Conservation (phyloP, 1,140 invertebrate species). For the Solenopsis fugax region DNA sequence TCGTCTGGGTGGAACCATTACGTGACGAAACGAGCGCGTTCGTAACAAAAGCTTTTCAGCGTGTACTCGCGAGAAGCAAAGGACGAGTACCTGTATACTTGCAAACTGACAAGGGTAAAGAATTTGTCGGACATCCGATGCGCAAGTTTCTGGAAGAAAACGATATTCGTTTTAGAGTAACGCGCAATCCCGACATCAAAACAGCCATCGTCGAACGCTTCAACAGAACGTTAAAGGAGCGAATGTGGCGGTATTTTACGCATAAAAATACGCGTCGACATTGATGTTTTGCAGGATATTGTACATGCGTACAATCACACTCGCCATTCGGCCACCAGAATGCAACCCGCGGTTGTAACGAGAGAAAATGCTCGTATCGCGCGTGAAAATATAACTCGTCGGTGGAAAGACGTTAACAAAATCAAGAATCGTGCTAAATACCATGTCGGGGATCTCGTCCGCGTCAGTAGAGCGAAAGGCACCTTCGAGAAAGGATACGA, state of each 20-base stretch:
- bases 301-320: not conserved
- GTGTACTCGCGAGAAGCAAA: not conserved
- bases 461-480: not conserved
- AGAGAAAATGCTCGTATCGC: not conserved
- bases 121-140: not conserved
- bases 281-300: slow-evolving; percentile 4
- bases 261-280: not conserved
- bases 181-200: too few relatives aligned
- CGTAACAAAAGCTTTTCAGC: not conserved
- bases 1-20: not conserved
- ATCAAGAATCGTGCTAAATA: not conserved
- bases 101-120: not conserved
- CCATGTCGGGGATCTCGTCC: not conserved
- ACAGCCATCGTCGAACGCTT: too few relatives aligned
- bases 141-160: too few relatives aligned
- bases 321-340: not conserved
- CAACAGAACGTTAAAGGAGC: too few relatives aligned
- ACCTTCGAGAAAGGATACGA: slow-evolving; percentile 19
- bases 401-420: not conserved
- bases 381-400: not conserved
- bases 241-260: not conserved
- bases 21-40: not conserved
- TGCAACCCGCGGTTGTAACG: not conserved
- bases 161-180: too few relatives aligned
- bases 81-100: not conserved